These are phyloP conservation scores for Tenthredo distinguenda DNA, from an alignment of 2,888 invertebrate species.

Conservation along the genomic window DNA sequence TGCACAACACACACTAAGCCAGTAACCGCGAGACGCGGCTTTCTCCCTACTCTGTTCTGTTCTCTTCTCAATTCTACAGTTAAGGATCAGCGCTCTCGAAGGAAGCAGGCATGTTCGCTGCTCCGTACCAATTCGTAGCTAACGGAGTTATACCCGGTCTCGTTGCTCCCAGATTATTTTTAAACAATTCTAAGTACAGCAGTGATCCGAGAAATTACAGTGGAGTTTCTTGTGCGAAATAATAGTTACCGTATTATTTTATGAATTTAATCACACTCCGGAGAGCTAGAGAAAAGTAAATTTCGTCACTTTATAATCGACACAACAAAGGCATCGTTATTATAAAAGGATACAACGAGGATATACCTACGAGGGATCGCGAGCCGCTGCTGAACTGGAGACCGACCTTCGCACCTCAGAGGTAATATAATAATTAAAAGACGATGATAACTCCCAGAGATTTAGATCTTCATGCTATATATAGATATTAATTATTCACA, in stretches of 20 bases:
- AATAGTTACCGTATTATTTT: background rate
- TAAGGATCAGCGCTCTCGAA: conserved; percentile 46
- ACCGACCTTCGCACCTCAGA: background rate
- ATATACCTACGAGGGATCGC: background rate
- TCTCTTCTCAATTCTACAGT: conserved; percentile 21
- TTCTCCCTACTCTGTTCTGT: conserved; percentile 25
- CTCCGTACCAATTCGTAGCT: conserved; percentile 25
- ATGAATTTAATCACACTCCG: too few relatives aligned
- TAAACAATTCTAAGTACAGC: background rate
- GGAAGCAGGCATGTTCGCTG: conserved; percentile 28
- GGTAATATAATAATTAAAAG: background rate
- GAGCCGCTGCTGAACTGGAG: background rate
- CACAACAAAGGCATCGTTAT: background rate
- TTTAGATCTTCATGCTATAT: background rate
- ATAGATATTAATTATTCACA: background rate
- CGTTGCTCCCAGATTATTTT: background rate
- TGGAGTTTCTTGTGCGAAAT: background rate
- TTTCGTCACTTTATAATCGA: background rate
- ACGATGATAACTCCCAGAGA: background rate
- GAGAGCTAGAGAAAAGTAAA: background rate
- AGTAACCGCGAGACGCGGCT: conserved; percentile 23
- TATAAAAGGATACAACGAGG: background rate
- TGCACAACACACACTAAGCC: background rate
- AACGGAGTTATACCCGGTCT: background rate
- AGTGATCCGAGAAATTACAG: background rate